Conservation (phyloP, 1,140 invertebrate genomes). For the Gonioctena quinquepunctata region DNA sequence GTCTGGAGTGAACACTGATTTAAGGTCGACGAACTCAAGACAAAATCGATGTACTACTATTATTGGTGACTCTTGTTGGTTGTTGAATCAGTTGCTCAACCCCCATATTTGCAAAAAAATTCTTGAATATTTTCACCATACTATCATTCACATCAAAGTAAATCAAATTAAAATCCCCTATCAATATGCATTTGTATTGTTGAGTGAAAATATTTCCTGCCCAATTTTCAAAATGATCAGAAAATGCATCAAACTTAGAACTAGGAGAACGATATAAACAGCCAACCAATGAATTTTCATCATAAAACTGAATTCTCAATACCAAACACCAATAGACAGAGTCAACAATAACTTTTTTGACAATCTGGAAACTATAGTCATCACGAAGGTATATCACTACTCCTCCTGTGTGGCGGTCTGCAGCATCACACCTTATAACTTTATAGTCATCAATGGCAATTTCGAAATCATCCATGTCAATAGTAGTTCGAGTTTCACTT, state of each 20-base stretch:
- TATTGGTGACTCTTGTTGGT: not conserved
- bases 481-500: not conserved
- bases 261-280: slow-evolving; percentile 1
- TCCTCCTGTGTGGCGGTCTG: slow-evolving; percentile 1
- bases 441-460: not conserved
- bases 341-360: not conserved
- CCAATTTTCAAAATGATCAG: not conserved
- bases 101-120: not conserved
- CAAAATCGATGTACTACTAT: not conserved
- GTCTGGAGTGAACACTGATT: not conserved
- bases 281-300: not conserved
- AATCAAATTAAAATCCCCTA: not conserved
- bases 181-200: not conserved
- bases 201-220: not conserved
- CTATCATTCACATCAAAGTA: not conserved
- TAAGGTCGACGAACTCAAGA: not conserved
- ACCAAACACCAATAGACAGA: not conserved
- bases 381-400: not conserved
- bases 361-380: not conserved
- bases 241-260: not conserved
- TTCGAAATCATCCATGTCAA: not conserved
- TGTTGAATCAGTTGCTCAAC: not conserved
- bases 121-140: not conserved
- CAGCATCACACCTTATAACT: not conserved
- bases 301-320: not conserved